Evolutionary conservation across 2,113 vertebrate genomes (phyloP).

Genomic region (Aix galericulata): DNA sequence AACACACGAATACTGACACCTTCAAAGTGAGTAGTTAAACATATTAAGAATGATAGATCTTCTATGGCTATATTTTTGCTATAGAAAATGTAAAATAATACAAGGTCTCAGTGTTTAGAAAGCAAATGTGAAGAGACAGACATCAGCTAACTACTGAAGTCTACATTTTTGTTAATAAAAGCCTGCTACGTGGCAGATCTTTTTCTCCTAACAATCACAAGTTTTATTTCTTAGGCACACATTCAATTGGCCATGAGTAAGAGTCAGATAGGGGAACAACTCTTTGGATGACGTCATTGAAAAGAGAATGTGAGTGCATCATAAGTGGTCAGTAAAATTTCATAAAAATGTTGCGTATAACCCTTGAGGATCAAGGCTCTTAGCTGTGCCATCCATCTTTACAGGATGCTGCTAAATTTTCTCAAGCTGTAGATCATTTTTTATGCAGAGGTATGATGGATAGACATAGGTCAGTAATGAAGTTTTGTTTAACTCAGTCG

Average conservation of each 20-base stretch:
- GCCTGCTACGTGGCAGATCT: background rate
- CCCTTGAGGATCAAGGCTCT: background rate
- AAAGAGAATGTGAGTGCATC: background rate
- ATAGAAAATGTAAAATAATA: background rate
- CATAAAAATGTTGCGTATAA: background rate
- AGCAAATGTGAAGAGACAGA: background rate
- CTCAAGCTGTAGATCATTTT: conserved; percentile 3
- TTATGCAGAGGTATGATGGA: background rate
- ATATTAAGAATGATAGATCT: background rate
- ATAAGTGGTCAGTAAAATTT: background rate
- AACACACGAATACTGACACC: background rate
- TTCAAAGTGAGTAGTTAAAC: background rate
- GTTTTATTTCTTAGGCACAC: background rate
- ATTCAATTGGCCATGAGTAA: background rate
- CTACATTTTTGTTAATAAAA: background rate
- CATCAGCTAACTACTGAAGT: background rate
- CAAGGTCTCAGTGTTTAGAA: background rate
- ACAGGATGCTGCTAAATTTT: conserved; percentile 14
- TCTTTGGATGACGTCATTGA: background rate
- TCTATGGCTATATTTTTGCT: background rate
- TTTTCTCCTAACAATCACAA: background rate
- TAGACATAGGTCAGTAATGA: background rate
- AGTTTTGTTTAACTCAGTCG: conserved; percentile 2
- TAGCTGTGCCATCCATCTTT: background rate
- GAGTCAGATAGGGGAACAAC: background rate